These are phyloP conservation scores for Sinocyclocheilus anshuiensis DNA, from an alignment of 2,113 vertebrate species.

Conservation along the genomic window DNA sequence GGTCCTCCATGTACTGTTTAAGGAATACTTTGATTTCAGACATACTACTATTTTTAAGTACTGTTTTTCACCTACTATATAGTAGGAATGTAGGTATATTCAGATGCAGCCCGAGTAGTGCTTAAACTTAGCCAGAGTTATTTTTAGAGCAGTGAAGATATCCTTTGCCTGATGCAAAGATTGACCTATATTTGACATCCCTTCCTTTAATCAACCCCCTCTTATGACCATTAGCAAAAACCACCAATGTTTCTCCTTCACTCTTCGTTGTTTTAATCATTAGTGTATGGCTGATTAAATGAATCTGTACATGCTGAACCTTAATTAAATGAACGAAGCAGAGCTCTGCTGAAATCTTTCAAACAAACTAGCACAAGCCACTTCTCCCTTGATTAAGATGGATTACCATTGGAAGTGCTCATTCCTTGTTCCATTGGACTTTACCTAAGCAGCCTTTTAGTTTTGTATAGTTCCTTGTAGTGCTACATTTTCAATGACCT, in stretches of 20 bases:
- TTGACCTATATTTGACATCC: background rate
- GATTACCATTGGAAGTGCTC: slow-evolving; percentile 53
- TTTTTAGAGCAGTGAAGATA: background rate
- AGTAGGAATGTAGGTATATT: background rate
- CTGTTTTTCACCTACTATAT: background rate
- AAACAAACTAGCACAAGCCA: slow-evolving; percentile 35
- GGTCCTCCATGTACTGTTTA: background rate
- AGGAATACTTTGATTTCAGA: background rate
- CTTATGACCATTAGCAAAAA: slow-evolving; percentile 22
- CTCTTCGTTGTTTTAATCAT: background rate
- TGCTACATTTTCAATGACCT: background rate
- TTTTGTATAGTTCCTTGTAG: slow-evolving; percentile 25
- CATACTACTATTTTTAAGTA: background rate
- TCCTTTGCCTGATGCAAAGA: background rate
- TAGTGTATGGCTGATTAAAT: slow-evolving; percentile 39
- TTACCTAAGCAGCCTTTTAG: background rate
- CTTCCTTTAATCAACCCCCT: background rate
- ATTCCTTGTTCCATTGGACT: background rate
- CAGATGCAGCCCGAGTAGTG: background rate
- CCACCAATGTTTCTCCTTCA: background rate
- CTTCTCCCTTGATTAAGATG: slow-evolving; percentile 45
- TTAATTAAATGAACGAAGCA: slow-evolving; percentile 30
- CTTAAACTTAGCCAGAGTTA: background rate
- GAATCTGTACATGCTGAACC: slow-evolving; percentile 18
- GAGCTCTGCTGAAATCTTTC: slow-evolving; percentile 18